A percentile compares a stretch with the other conserved stretches of the same genome.
Conservation (phyloP, 1,140 invertebrate genomes). For the Arion vulgaris region DNA sequence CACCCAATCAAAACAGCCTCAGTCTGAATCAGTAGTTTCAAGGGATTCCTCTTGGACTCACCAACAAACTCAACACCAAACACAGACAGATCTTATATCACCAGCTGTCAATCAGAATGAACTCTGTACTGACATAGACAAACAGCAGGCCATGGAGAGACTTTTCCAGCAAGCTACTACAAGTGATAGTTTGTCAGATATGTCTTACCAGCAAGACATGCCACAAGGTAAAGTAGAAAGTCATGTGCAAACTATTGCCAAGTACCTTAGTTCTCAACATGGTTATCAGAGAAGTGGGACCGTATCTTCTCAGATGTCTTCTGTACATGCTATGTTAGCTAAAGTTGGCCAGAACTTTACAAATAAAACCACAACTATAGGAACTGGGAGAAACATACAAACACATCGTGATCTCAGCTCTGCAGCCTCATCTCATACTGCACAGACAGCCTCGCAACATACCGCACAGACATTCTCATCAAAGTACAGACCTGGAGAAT, state of each 20-base stretch:
- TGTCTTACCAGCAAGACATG: not conserved
- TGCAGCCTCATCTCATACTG: not conserved
- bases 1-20: not conserved
- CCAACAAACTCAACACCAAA: not conserved
- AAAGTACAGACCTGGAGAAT: slow-evolving; percentile 26
- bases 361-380: not conserved
- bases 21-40: not conserved
- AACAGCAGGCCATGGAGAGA: slow-evolving; percentile 20
- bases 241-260: slow-evolving; percentile 12
- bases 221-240: not conserved
- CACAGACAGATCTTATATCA: not conserved
- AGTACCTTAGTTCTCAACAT: slow-evolving; percentile 1
- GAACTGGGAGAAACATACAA: not conserved
- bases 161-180: slow-evolving; percentile 23
- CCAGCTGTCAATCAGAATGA: not conserved
- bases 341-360: slow-evolving; percentile 8
- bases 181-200: not conserved
- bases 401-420: not conserved
- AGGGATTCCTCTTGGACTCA: not conserved
- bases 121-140: not conserved
- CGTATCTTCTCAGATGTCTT: not conserved
- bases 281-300: not conserved
- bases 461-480: not conserved
- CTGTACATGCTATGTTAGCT: not conserved
- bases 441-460: not conserved